phyloP scores from a whole-genome alignment of 2,888 invertebrate species.

The Apamea monoglypha region DNA sequence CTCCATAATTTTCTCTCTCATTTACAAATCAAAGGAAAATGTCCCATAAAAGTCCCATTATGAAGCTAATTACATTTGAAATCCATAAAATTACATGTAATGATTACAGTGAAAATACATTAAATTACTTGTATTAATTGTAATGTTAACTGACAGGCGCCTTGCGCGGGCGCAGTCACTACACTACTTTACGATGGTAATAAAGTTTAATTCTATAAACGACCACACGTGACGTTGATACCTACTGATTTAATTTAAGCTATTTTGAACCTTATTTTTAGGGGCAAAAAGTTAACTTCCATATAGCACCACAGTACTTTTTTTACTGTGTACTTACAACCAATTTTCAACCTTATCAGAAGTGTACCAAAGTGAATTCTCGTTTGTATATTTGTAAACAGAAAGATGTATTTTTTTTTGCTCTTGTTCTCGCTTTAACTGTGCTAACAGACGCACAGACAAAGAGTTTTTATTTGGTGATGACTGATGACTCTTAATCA shows the following conservation, averaged over 20 bases:
- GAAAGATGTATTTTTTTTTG: slow-evolving; percentile 41
- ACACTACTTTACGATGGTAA: slow-evolving; percentile 62
- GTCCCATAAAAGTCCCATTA: slow-evolving; percentile 28
- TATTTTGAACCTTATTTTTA: slow-evolving; percentile 15
- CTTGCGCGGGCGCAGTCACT: slow-evolving; percentile 45
- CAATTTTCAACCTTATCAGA: background rate
- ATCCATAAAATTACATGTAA: slow-evolving; percentile 51
- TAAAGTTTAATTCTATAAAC: slow-evolving; percentile 64
- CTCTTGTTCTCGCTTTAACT: slow-evolving; percentile 41
- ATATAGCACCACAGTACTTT: background rate
- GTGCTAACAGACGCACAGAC: slow-evolving; percentile 48
- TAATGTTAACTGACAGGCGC: slow-evolving; percentile 34
- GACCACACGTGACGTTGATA: slow-evolving; percentile 53
- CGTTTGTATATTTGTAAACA: background rate
- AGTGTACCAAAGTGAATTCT: background rate
- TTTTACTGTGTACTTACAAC: background rate
- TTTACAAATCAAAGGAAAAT: slow-evolving; percentile 43
- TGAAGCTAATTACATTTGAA: slow-evolving; percentile 37
- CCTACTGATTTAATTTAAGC: slow-evolving; percentile 18
- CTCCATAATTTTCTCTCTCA: background rate
- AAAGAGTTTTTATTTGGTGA: slow-evolving; percentile 54
- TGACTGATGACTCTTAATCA: slow-evolving; percentile 57
- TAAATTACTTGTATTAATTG: slow-evolving; percentile 50
- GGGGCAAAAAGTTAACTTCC: slow-evolving; percentile 18
- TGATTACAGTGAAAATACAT: slow-evolving; percentile 43